Conservation (phyloP, 2,888 invertebrate genomes). For the Diloba caeruleocephala region DNA sequence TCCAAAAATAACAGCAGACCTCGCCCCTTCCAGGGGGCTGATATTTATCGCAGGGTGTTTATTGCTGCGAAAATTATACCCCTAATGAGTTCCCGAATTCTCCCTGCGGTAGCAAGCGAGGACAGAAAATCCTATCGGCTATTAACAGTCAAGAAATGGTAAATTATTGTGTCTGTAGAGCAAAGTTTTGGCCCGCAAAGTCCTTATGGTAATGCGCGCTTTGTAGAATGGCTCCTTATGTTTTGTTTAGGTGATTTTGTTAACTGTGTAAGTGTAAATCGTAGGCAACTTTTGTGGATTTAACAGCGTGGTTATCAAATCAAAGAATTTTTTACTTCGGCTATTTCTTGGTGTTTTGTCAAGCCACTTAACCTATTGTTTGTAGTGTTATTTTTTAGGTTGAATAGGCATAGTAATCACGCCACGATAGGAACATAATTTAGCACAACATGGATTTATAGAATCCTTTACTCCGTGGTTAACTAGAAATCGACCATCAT, state of each 20-base stretch:
- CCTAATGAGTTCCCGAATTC: slow-evolving; percentile 87
- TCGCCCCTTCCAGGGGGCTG: slow-evolving; percentile 76
- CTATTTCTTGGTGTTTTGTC: no score
- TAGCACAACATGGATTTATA: no score
- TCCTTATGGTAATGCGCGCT: slow-evolving; percentile 80
- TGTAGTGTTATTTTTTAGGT: no score
- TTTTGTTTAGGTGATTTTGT: slow-evolving; percentile 56
- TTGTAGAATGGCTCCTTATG: slow-evolving; percentile 63
- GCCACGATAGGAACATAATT: no score
- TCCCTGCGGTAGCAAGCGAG: slow-evolving; percentile 64
- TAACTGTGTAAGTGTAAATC: slow-evolving; percentile 26
- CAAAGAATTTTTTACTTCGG: no score
- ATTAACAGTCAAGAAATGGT: slow-evolving; percentile 86
- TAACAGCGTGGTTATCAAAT: not conserved
- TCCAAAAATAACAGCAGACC: slow-evolving; percentile 59
- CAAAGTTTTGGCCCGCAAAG: slow-evolving; percentile 66
- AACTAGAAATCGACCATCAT: no score
- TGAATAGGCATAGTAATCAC: no score
- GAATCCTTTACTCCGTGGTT: no score
- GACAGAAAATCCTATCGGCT: slow-evolving; percentile 88
- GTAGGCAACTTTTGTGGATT: slow-evolving; percentile 16
- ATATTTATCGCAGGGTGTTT: slow-evolving; percentile 88
- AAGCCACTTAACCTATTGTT: no score
- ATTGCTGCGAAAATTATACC: slow-evolving; percentile 88
- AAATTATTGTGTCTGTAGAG: slow-evolving; percentile 73